These are phyloP conservation scores for Phalanger gymnotis DNA, from an alignment of 2,797 vertebrate species.

Conservation along the genomic window DNA sequence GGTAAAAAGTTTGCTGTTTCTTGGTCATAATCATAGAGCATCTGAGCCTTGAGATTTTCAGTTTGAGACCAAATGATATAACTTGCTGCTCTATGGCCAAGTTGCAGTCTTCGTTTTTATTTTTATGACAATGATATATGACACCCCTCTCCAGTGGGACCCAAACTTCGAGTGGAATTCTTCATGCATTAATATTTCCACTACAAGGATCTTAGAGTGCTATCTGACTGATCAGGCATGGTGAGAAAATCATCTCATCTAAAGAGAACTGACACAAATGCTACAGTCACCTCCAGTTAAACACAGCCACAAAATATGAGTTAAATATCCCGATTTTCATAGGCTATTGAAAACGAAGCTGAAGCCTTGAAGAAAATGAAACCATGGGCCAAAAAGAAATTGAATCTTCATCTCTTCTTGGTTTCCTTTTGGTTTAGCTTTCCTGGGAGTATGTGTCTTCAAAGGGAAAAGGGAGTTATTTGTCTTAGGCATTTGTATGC, in stretches of 20 bases:
- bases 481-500: neutral
- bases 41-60: neutral
- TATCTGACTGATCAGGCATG: constrained; percentile 50
- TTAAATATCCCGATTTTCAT: neutral
- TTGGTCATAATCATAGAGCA: neutral
- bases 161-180: neutral
- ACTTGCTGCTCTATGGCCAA: neutral
- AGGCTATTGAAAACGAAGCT: neutral
- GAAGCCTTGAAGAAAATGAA: neutral
- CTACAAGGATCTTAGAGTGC: constrained; percentile 16
- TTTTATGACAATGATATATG: neutral
- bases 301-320: neutral
- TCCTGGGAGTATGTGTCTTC: neutral
- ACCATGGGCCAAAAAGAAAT: neutral
- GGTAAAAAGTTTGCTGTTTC: neutral
- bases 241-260: constrained; percentile 46
- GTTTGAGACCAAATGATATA: accelerated
- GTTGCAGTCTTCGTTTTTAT: neutral
- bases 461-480: neutral
- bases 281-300: constrained; percentile 5
- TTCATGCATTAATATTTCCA: accelerated
- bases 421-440: constrained; percentile 22
- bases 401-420: neutral
- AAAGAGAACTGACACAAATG: neutral
- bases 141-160: neutral